Base-by-base conservation (phyloP, 2,797 vertebrate genomes). In the Peromyscus eremicus region DNA sequence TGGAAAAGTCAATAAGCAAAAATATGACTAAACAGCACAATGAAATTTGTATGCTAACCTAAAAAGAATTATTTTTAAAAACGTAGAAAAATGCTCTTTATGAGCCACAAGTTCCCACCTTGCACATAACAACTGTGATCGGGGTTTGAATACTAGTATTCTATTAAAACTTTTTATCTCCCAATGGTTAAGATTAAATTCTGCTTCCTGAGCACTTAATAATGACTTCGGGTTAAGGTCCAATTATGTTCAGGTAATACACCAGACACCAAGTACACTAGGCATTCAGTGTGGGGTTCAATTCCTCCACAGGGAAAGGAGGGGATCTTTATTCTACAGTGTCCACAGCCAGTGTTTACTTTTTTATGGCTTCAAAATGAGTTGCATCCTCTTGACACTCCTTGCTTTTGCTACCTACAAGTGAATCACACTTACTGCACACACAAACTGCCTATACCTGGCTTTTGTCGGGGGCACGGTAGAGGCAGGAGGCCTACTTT, bases 1-100 rank as follows among this genome's bases (percentile, higher is more conserved):
- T 76, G 92, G 27, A 55, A 90, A 95, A 55, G 9, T 25, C 80
- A 95, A 82, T 29, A 82, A 82, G 49, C 49, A 94, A 91, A 76
- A 3, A 11, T 21, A 37, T 64, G 76, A 62, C 27, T 62, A 43
- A 93, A 90, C 85, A 80, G 17, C 1, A 37, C 23, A 73, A 34
- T 14, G 93, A 90, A 10, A 73, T 21, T 43, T 43, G 6, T 40
- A 60, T 43, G 71, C 37, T 43, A 60, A 32, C n/a, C 1, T 32
- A 43, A 75, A 75, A 40, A 9, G 12, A 75, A 52, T 55, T 70
- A 27, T 3, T 73, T 73, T n/a, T 43, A 32, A 88, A 57, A 57
- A 75, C 32, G 5, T 8, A 75, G 25, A 88, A 57, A 57, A 93
- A 82, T 93, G 83, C 25, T 6, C 62, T 29, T 21, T 89, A 83